Conservation (phyloP, 1,140 invertebrate genomes). For the Saccostrea glomerata region DNA sequence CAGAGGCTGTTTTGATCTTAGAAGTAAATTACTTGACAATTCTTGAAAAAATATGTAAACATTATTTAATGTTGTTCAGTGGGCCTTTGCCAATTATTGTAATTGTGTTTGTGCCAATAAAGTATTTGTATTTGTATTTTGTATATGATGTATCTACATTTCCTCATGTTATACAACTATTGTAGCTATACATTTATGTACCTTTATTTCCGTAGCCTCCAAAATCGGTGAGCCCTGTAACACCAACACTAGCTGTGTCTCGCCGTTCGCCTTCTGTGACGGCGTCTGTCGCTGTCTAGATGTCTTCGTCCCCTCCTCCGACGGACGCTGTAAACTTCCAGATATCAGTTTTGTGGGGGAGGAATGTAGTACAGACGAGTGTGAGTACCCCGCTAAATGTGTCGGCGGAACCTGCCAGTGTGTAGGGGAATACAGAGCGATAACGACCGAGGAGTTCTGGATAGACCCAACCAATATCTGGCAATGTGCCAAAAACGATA, state of each 20-base stretch:
- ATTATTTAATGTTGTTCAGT: no score
- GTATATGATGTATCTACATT: no score
- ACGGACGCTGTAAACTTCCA: conserved; percentile 54
- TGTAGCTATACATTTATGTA: no score
- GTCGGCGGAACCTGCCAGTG: conserved; percentile 39
- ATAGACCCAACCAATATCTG: conserved; percentile 39
- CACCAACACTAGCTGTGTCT: conserved; percentile 41
- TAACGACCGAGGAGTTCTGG: conserved; percentile 55
- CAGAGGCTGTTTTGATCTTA: no score
- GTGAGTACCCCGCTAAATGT: conserved; percentile 49
- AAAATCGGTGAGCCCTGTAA: conserved; percentile 47
- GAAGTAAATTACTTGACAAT: no score
- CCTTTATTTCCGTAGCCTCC: conserved; percentile 10
- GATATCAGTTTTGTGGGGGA: conserved; percentile 49
- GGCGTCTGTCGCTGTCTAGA: conserved; percentile 45
- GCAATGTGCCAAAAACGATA: conserved; percentile 19
- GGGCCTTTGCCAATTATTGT: no score
- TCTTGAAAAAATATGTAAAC: no score
- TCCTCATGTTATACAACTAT: no score
- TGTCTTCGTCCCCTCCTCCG: conserved; percentile 41
- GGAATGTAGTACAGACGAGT: conserved; percentile 37
- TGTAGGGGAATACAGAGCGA: conserved; percentile 36
- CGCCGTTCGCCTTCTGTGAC: conserved; percentile 49
- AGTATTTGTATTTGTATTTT: no score
- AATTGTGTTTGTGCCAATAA: no score